These are phyloP conservation scores for Nymphalis c-album DNA, from an alignment of 2,888 invertebrate species.

Conservation along the genomic window DNA sequence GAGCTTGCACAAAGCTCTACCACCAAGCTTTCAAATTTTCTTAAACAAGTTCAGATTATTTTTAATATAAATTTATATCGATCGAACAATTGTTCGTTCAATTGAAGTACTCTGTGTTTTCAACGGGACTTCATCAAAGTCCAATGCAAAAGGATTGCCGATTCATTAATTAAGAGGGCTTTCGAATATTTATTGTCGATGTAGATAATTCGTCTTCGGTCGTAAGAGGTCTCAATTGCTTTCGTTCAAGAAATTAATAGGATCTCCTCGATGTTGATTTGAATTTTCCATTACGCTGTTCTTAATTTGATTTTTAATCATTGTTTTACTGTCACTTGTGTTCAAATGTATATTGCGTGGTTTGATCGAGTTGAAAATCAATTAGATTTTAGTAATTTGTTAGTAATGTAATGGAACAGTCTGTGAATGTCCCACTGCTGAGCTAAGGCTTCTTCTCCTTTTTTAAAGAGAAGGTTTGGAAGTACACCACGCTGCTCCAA, in stretches of 20 bases:
- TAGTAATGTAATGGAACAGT: no score
- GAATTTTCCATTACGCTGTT: conserved; percentile 12
- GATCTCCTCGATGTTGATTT: conserved; percentile 11
- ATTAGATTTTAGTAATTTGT: neutral
- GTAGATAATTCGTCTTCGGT: conserved; percentile 49
- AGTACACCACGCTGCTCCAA: no score
- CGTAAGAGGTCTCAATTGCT: conserved; percentile 32
- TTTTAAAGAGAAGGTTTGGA: no score
- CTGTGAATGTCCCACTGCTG: no score
- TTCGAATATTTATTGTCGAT: conserved; percentile 62
- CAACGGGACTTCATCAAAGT: conserved; percentile 61
- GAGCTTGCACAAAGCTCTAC: no score
- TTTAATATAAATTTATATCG: neutral
- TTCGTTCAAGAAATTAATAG: conserved; percentile 31
- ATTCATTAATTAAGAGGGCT: conserved; percentile 74
- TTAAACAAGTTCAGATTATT: no score
- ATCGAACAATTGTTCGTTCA: neutral
- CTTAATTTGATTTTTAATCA: conserved; percentile 9
- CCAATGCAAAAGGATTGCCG: conserved; percentile 68
- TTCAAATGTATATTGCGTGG: neutral
- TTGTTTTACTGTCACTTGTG: neutral
- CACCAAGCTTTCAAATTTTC: no score
- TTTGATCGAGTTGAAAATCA: no score
- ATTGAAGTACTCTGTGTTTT: conserved; percentile 44
- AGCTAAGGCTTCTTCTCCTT: no score